phyloP scores from a whole-genome alignment of 2,113 vertebrate genomes.

The Phoxinus phoxinus region DNA sequence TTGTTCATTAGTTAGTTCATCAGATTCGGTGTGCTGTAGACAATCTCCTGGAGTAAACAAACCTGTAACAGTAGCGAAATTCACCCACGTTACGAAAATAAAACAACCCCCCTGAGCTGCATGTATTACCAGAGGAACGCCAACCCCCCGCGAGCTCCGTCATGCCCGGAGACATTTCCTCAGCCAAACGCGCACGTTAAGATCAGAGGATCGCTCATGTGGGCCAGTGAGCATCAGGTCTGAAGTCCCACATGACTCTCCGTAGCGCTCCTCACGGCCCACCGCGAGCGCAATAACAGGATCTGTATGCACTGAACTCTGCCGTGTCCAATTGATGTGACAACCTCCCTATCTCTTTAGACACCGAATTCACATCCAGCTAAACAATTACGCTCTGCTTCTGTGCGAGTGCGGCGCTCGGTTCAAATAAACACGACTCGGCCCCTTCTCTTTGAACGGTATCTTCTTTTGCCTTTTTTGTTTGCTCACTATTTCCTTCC shows the following conservation, averaged over 20 bases:
- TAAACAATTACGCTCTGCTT: conserved; percentile 41
- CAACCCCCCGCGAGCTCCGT: not conserved
- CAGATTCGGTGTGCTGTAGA: not conserved
- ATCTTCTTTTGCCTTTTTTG: conserved; percentile 18
- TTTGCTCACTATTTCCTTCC: conserved; percentile 8
- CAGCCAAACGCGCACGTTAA: not conserved
- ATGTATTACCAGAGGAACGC: not conserved
- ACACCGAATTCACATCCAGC: conserved; percentile 54
- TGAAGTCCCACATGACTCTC: conserved; percentile 43
- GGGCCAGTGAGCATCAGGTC: conserved; percentile 30
- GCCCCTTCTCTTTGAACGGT: conserved; percentile 18
- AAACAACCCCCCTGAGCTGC: conserved; percentile 12
- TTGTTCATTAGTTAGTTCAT: not conserved
- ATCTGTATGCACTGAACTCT: conserved; percentile 54
- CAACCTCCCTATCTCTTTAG: conserved; percentile 56
- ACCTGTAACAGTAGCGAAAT: conserved; percentile 21
- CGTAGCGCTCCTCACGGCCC: conserved; percentile 6
- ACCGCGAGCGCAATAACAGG: conserved; percentile 48
- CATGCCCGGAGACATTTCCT: not conserved
- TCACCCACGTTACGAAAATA: not conserved
- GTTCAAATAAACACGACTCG: conserved; percentile 39
- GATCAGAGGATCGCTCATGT: conserved; percentile 14
- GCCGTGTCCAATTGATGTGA: conserved; percentile 63
- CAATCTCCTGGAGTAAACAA: conserved; percentile 7
- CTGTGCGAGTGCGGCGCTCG: not conserved